phyloP scores from a whole-genome alignment of 2,113 vertebrate genomes.

The Phyllostomus hastatus region DNA sequence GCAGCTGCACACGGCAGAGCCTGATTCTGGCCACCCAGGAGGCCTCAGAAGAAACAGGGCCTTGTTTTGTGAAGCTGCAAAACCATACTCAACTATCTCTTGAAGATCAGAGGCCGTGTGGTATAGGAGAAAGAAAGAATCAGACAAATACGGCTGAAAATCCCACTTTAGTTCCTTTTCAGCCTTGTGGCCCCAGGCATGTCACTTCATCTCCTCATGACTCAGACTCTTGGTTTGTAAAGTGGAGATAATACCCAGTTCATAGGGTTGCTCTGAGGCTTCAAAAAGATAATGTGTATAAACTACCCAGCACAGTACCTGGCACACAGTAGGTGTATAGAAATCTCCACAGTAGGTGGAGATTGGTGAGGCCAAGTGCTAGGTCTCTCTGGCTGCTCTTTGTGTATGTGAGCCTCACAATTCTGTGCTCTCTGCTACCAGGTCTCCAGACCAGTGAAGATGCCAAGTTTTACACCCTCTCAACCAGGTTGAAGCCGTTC shows the following conservation, averaged over 20 bases:
- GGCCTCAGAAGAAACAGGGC: background rate
- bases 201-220: background rate
- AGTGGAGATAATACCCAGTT: background rate
- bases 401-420: background rate
- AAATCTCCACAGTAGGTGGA: background rate
- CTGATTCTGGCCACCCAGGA: background rate
- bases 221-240: background rate
- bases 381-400: background rate
- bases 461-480: slow-evolving; percentile 85
- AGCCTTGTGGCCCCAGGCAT: background rate
- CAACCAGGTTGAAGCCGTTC: slow-evolving; percentile 84
- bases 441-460: slow-evolving; percentile 86
- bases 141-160: background rate
- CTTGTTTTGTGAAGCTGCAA: background rate
- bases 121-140: background rate
- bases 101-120: background rate
- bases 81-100: background rate
- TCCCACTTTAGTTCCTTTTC: background rate
- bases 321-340: background rate
- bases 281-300: background rate
- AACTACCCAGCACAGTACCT: background rate
- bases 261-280: background rate
- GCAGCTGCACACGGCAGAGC: background rate
- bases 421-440: slow-evolving; percentile 43
- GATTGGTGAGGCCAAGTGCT: background rate